A percentile compares a stretch with the other conserved stretches of the same genome.
phyloP scores from a whole-genome alignment of 2,888 invertebrate genomes.

The Lingula anatina region DNA sequence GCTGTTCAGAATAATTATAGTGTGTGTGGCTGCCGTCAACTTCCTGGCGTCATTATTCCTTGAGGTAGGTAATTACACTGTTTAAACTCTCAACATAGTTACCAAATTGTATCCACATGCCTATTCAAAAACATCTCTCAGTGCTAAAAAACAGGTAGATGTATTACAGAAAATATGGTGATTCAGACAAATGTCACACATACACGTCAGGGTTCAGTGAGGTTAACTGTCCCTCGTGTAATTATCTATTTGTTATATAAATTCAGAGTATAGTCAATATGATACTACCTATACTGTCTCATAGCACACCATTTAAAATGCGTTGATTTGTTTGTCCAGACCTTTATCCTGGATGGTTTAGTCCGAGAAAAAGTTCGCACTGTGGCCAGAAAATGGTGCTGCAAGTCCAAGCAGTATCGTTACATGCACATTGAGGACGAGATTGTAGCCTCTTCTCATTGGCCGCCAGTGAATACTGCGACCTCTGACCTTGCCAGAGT shows the following conservation, averaged over 20 bases:
- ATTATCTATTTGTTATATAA: too few species aligned
- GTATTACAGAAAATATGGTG: too few species aligned
- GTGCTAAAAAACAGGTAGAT: too few species aligned
- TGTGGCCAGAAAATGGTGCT: constrained; percentile 8
- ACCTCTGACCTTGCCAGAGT: too few species aligned
- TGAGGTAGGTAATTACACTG: constrained; percentile 44
- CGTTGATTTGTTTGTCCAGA: constrained; percentile 18
- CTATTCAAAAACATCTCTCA: too few species aligned
- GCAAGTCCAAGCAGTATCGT: constrained; percentile 18
- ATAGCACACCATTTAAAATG: too few species aligned
- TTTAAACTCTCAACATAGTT: neutral
- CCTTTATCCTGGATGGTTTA: constrained; percentile 28
- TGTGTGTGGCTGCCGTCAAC: constrained; percentile 56
- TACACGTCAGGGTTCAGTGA: too few species aligned
- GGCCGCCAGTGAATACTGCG: constrained; percentile 33
- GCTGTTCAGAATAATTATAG: constrained; percentile 59
- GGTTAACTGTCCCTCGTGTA: too few species aligned
- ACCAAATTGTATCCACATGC: neutral
- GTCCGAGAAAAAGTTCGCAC: constrained; percentile 18
- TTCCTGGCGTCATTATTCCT: constrained; percentile 55
- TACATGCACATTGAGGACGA: constrained; percentile 35
- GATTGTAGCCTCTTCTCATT: constrained; percentile 24
- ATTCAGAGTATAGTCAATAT: too few species aligned
- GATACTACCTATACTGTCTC: too few species aligned
- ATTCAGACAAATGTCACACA: too few species aligned